Base-by-base conservation (phyloP, 2,113 vertebrate species). In the Hoplias malabaricus region DNA sequence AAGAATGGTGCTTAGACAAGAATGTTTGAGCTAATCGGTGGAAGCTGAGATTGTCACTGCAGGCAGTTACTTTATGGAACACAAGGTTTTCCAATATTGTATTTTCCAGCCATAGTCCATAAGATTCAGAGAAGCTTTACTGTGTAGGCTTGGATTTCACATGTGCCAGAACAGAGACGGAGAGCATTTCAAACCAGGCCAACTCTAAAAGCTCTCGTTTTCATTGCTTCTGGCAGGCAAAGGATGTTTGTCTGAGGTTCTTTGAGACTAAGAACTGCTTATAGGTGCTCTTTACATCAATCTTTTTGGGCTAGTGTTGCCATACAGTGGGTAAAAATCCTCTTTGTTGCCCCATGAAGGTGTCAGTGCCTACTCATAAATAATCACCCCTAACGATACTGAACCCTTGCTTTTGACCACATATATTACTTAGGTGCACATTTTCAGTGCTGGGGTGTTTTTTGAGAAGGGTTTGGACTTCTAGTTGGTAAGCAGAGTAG, bases 351-450 rank as follows among this genome's bases (percentile, higher is more conserved):
- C 36, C 56, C 29, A 40, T 36, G 5, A n/a, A 77, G 56, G 75
- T 83, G 83, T 87, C 86, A 85, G 69, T 70, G 50, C 23, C 67
- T 72, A 57, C 66, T 89, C 80, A 83, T 62, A 69, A 50, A 79
- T 86, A 87, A 85, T 80, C 23, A 11, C 29, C 77, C 16, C 40
- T 84, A 84, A 84, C 23, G 63, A 81, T 57, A 3, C 8, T 7
- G 2, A 40, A 46, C 3, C n/a, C 7, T 0, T 43, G 8, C 14
- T 72, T 79, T 57, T 63, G 34, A 57, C 53, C 38, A 6, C 61
- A 50, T 75, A 66, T 21, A 13, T 8, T 33, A 33, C 19, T 21
- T 34, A 42, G 63, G 50, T 73, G 46, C 16, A 13, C 3, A 38
- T 40, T 33, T 78, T 77, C 38, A 69, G n/a, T 23, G 4, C 13